Percentiles rank a stretch among this genome's conserved stretches.
Evolutionary conservation across 2,797 vertebrate genomes (phyloP).

Genomic region (Phaenicophaeus curvirostris): DNA sequence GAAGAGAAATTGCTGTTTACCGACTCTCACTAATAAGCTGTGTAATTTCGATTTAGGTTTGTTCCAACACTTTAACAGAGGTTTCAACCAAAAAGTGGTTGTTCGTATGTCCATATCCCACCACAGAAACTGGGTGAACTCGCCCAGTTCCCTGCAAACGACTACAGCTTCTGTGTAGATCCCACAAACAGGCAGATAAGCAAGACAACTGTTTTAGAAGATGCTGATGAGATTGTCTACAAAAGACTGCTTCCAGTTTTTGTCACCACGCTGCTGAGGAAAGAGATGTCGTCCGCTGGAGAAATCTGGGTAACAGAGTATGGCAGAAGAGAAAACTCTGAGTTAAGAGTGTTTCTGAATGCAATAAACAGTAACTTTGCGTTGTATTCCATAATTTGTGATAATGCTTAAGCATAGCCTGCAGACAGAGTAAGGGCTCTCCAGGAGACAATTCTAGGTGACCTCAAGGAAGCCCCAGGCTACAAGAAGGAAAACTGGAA

Average conservation of each 20-base stretch:
- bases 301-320: neutral
- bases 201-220: neutral
- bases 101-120: neutral
- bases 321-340: neutral
- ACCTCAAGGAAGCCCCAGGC: neutral
- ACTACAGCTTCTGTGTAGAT: accelerated
- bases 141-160: accelerated
- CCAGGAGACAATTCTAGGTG: neutral
- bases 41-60: neutral
- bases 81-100: neutral
- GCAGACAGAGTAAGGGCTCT: neutral
- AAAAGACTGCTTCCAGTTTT: neutral
- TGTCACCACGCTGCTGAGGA: neutral
- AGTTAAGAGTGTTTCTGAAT: neutral
- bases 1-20: conserved; percentile 36
- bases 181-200: accelerated
- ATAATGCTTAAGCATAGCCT: neutral
- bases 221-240: neutral
- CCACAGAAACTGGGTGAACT: neutral
- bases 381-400: neutral
- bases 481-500: neutral
- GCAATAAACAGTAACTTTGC: neutral
- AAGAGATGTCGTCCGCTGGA: accelerated
- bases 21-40: neutral
- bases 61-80: neutral